phyloP scores from a whole-genome alignment of 2,113 vertebrate species.

The Diglossa brunneiventris region DNA sequence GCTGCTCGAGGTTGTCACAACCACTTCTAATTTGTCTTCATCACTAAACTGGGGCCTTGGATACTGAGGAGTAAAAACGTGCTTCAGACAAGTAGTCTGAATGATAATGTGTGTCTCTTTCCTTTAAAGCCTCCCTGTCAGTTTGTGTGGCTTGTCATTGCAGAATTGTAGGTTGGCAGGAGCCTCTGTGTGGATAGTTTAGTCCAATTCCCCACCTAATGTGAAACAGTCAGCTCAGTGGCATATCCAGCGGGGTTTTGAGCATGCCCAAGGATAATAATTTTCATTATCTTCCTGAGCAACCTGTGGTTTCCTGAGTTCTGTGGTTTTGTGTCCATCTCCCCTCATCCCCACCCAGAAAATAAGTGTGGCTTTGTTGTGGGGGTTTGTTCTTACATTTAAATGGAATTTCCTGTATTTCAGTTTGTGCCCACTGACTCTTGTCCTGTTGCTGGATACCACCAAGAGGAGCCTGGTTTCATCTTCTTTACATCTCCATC shows the following conservation, averaged over 20 bases:
- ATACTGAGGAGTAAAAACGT: neutral
- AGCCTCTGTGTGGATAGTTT: neutral
- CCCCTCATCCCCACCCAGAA: neutral
- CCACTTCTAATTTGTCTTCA: neutral
- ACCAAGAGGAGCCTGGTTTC: neutral
- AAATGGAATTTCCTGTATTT: conserved; percentile 18
- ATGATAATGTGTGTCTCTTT: neutral
- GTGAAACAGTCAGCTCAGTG: neutral
- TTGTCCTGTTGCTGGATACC: neutral
- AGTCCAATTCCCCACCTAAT: neutral
- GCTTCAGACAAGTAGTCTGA: neutral
- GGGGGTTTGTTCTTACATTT: neutral
- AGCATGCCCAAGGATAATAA: neutral
- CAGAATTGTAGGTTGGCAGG: neutral
- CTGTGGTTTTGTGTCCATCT: neutral
- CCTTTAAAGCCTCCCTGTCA: neutral
- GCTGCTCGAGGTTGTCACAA: neutral
- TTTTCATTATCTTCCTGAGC: neutral
- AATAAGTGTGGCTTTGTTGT: neutral
- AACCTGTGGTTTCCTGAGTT: neutral
- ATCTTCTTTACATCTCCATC: neutral
- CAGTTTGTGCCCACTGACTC: neutral
- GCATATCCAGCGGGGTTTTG: neutral
- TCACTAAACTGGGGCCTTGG: neutral
- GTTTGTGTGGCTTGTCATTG: neutral